These are phyloP conservation scores for Anguilla japonica DNA, from an alignment of 2,113 vertebrate species.

Conservation along the genomic window DNA sequence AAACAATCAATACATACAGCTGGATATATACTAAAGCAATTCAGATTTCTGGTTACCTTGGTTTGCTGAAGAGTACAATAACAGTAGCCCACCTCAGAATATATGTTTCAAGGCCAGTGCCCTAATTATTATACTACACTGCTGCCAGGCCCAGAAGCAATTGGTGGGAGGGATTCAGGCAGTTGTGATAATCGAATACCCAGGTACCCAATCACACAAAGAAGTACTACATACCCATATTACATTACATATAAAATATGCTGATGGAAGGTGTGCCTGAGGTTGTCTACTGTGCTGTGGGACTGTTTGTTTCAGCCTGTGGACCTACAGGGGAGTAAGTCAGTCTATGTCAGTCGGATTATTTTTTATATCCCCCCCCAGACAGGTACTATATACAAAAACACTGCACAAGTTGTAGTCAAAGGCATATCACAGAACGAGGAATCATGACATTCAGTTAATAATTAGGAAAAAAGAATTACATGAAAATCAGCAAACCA, in stretches of 20 bases:
- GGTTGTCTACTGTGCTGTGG: neutral
- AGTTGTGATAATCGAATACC: neutral
- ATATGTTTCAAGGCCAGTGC: no score
- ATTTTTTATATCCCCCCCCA: neutral
- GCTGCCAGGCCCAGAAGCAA: neutral
- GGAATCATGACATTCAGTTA: neutral
- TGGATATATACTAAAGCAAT: neutral
- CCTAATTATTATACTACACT: no score
- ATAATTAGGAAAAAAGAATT: neutral
- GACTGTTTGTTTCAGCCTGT: neutral
- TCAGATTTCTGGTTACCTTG: neutral
- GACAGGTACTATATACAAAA: neutral
- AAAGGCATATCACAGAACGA: neutral
- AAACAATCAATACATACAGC: no score
- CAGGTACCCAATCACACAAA: neutral
- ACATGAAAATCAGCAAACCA: neutral
- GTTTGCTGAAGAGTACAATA: neutral
- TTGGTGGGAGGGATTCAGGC: neutral
- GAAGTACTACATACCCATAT: neutral
- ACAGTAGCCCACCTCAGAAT: neutral
- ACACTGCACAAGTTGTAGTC: neutral
- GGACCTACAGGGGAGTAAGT: neutral
- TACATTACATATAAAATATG: neutral
- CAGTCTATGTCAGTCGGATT: neutral
- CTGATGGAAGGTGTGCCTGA: neutral